Percentiles rank a stretch among this genome's conserved stretches.
These are phyloP conservation scores for Gymnothorax reevesii DNA, from an alignment of 2,797 vertebrate species.

Conservation along the genomic window DNA sequence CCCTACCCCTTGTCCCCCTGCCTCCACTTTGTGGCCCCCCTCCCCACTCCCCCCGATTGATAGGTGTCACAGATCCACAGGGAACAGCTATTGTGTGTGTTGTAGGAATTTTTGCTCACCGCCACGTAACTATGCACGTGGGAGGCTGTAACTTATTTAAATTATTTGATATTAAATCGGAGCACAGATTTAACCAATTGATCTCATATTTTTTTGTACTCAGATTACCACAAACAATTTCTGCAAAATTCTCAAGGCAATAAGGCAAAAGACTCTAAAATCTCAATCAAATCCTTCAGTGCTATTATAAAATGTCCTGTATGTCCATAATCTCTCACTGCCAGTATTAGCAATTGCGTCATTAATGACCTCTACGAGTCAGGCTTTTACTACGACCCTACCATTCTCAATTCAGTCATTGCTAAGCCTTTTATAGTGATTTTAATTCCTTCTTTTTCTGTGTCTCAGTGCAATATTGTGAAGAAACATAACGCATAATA, in stretches of 20 bases:
- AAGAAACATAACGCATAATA: not conserved
- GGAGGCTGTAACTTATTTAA: not conserved
- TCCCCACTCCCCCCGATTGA: not conserved
- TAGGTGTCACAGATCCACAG: not conserved
- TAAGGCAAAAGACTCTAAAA: not conserved
- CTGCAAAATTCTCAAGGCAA: not conserved
- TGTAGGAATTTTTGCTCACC: not conserved
- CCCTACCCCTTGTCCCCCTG: not conserved
- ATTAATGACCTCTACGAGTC: not conserved
- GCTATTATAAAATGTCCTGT: not conserved
- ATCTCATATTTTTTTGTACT: not conserved
- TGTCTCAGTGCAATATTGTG: not conserved
- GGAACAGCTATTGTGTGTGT: not conserved
- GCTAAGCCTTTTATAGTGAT: not conserved
- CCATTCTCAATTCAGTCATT: not conserved
- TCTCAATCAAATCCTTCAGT: not conserved
- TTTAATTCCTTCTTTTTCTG: slow-evolving; percentile 9
- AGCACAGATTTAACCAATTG: not conserved
- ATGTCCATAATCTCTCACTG: slow-evolving; percentile 20
- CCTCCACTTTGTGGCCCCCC: not conserved
- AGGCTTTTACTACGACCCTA: not conserved
- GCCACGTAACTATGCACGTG: not conserved
- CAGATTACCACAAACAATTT: not conserved
- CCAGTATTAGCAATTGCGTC: slow-evolving; percentile 15
- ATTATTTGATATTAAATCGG: not conserved